phyloP scores from a whole-genome alignment of 2,797 vertebrate genomes.

The Catostomus latipinnis region DNA sequence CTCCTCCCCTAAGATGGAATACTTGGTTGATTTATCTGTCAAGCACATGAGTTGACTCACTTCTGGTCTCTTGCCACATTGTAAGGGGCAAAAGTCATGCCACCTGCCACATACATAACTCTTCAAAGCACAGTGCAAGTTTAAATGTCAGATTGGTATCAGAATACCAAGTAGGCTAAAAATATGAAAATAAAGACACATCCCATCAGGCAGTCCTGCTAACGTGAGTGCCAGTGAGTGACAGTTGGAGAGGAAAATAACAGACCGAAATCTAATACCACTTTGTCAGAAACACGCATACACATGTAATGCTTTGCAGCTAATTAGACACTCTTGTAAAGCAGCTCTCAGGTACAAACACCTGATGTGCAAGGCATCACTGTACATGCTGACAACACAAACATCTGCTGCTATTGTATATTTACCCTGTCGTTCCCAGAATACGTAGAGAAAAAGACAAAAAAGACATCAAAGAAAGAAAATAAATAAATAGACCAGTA shows the following conservation, averaged over 20 bases:
- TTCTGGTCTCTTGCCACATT: background rate
- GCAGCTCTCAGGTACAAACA: background rate
- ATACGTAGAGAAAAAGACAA: background rate
- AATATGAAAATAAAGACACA: background rate
- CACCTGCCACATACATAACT: background rate
- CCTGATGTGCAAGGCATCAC: background rate
- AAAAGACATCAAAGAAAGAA: too few relatives aligned
- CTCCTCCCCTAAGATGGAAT: too few relatives aligned
- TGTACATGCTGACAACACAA: slow-evolving; percentile 1
- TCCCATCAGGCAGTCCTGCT: background rate
- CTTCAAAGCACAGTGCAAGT: background rate
- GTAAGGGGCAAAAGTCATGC: too few relatives aligned
- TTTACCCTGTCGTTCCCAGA: slow-evolving; percentile 9
- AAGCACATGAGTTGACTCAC: background rate
- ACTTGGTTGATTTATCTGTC: background rate
- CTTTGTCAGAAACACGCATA: background rate
- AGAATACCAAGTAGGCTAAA: background rate
- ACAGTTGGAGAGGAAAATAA: background rate
- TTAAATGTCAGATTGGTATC: slow-evolving; percentile 42
- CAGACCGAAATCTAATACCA: background rate
- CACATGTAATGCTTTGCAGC: background rate
- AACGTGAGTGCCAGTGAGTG: background rate
- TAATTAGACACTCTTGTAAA: background rate
- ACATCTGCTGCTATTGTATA: slow-evolving; percentile 1
- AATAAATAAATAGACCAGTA: background rate